These are phyloP conservation scores for Ceriagrion tenellum DNA, from an alignment of 2,888 invertebrate species.

Conservation along the genomic window DNA sequence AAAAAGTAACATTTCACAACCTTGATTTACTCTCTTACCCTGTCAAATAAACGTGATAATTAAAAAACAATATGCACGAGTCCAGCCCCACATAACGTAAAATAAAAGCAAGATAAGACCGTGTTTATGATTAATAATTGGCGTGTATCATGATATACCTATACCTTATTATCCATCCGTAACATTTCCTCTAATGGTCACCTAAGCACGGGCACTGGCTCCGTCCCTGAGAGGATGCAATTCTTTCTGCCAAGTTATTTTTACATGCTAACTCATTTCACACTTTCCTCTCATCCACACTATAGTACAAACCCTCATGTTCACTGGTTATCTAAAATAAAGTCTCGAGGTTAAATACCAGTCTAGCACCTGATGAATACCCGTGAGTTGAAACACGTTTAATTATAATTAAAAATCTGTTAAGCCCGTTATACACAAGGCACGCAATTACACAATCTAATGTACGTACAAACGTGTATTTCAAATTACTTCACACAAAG, in stretches of 20 bases:
- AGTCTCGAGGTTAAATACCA: too few relatives aligned
- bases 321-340: constrained; percentile 57
- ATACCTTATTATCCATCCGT: constrained; percentile 18
- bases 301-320: constrained; percentile 21
- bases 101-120: constrained; percentile 15
- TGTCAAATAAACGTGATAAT: neutral
- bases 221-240: constrained; percentile 42
- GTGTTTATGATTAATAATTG: neutral
- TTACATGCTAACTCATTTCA: neutral
- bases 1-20: constrained; percentile 49
- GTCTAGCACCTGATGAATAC: too few relatives aligned
- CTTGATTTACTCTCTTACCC: neutral
- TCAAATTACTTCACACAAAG: too few relatives aligned
- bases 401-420: too few relatives aligned
- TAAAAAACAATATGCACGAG: constrained; percentile 35
- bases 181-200: neutral
- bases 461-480: too few relatives aligned
- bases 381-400: too few relatives aligned
- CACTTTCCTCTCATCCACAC: constrained; percentile 27
- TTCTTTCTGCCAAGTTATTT: neutral
- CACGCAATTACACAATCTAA: too few relatives aligned
- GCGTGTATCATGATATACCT: constrained; percentile 17
- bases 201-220: neutral
- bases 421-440: too few relatives aligned
- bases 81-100: constrained; percentile 21